Evolutionary conservation across 1,140 invertebrate genomes (phyloP), one percentile per base, ranked within the genome.

Genomic region (Pogonomyrmex barbatus): DNA sequence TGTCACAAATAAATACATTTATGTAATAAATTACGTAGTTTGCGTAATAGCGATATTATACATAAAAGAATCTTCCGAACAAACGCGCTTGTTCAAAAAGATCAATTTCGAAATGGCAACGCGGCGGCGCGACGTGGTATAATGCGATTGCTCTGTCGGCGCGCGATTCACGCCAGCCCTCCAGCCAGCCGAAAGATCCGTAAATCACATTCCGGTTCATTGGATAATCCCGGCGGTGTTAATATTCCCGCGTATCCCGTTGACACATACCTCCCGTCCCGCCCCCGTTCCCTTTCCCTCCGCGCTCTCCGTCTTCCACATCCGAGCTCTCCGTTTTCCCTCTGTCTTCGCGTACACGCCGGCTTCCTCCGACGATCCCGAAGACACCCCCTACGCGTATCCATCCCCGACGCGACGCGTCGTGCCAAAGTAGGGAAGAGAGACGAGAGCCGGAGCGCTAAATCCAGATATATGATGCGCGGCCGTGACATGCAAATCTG

Each of bases 391-490:
- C 92, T 90, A 92, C 88, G 90, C 92, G 78, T 91, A 87, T 91
- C 88, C 92, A 92, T 91, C 94, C 92, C 91, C 92, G 90, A 85
- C 91, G 90, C 92, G 39, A 24, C 58, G 70, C 68, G 24, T 62
- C 58, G 67, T 30, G 62, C 52, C 73, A 47, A 75, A 78, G 52
- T n/a, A 50, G 67, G 63, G 62, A 33, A 36, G 78, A 70, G 82
- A 54, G 58, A 39, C 68, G 84, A 47, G 78, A 47, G 12, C 45
- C 67, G 87, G 63, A 50, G 62, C 67, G 92, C 92, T 95, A 95
- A 95, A 95, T 95, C 94, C 94, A 95, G 94, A 95, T 95, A 95
- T 95, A 95, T 94, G 94, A 95, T 95, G 94, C 94, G 92, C 93
- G 91, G 92, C 91, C 94, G 94, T 95, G 94, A 95, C 94, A 95